Conservation (phyloP, 1,140 invertebrate genomes). For the Drosophila nebulosa region DNA sequence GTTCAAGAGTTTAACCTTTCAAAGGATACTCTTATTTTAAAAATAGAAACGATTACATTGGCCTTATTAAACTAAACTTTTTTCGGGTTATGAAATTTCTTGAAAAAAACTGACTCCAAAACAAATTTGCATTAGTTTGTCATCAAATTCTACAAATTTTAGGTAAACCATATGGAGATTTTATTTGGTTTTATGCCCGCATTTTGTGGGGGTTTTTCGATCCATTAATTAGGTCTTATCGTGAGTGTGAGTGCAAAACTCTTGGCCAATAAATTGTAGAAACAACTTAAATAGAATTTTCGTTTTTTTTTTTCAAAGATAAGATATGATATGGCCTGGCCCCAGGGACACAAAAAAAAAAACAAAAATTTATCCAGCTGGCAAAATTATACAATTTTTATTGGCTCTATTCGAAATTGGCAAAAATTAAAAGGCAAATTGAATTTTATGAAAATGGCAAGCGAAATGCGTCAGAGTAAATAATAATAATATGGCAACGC, state of each 20-base stretch:
- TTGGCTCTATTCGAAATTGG: slow-evolving; percentile 15
- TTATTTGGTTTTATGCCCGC: not conserved
- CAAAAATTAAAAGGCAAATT: slow-evolving; percentile 10
- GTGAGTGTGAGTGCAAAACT: slow-evolving; percentile 19
- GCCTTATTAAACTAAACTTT: no score
- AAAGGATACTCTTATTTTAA: no score
- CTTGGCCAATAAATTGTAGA: slow-evolving; percentile 21
- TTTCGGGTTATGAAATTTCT: no score
- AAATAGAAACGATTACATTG: no score
- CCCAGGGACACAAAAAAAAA: not conserved
- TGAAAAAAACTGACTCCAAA: no score
- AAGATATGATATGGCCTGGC: slow-evolving; percentile 33
- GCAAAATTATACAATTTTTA: slow-evolving; percentile 29
- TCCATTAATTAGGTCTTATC: slow-evolving; percentile 40
- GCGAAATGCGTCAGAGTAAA: slow-evolving; percentile 44
- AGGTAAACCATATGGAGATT: not conserved
- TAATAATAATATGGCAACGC: slow-evolving; percentile 21
- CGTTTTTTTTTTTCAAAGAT: no score
- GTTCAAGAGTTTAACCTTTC: no score
- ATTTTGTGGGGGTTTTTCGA: not conserved
- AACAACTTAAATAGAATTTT: slow-evolving; percentile 18
- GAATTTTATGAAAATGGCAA: slow-evolving; percentile 34
- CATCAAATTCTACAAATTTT: no score
- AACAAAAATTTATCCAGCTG: slow-evolving; percentile 12
- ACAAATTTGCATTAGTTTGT: no score